These are phyloP conservation scores for Xiphophorus maculatus DNA, from an alignment of 2,113 vertebrate species.

Conservation along the genomic window DNA sequence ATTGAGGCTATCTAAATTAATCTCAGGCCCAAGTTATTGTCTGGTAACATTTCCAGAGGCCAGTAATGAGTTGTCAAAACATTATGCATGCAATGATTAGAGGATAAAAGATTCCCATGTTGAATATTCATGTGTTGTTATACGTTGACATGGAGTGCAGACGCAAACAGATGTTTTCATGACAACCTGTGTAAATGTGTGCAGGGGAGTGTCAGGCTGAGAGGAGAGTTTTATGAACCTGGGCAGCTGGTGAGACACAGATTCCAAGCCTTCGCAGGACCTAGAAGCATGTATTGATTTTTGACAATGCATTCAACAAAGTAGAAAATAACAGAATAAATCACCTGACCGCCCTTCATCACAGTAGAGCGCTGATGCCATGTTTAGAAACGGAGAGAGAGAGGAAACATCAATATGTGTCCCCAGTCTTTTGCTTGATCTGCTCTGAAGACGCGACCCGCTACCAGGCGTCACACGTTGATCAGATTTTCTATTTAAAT, in stretches of 20 bases:
- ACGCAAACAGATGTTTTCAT: constrained; percentile 55
- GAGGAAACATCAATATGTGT: constrained; percentile 6
- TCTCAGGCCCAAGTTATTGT: constrained; percentile 42
- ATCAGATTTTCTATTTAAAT: not conserved
- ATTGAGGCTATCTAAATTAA: constrained; percentile 28
- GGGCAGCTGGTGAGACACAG: constrained; percentile 36
- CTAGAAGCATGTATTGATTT: constrained; percentile 55
- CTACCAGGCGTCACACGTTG: not conserved
- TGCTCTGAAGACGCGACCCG: not conserved
- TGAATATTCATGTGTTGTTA: constrained; percentile 55
- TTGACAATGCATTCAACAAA: constrained; percentile 42
- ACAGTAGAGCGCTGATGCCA: constrained; percentile 16
- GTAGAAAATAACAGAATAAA: constrained; percentile 39
- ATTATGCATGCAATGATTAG: constrained; percentile 42
- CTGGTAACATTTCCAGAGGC: constrained; percentile 39
- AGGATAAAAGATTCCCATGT: constrained; percentile 31
- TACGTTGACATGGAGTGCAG: constrained; percentile 24
- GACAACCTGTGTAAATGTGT: constrained; percentile 43
- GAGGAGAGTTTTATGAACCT: constrained; percentile 50
- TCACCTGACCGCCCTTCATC: constrained; percentile 27
- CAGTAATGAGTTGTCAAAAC: constrained; percentile 58
- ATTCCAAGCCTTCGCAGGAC: constrained; percentile 40
- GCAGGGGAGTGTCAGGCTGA: constrained; percentile 16
- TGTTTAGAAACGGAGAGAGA: constrained; percentile 11
- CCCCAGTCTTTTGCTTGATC: constrained; percentile 1